phyloP scores from a whole-genome alignment of 2,888 invertebrate genomes.

The Papilio gigon region DNA sequence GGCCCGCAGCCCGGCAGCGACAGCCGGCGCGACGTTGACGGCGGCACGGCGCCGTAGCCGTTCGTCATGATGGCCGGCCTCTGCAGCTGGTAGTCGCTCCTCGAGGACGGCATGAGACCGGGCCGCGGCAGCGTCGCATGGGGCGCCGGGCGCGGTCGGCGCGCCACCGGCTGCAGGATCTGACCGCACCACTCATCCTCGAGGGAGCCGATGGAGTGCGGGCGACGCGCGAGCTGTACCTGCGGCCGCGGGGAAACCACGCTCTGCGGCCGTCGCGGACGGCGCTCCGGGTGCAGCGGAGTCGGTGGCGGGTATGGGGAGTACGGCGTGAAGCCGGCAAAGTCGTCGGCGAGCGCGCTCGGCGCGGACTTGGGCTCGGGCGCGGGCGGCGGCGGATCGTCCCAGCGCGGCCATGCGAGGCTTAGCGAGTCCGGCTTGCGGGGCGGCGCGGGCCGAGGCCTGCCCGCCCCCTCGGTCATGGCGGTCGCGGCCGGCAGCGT shows the following conservation, averaged over 20 bases:
- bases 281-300: constrained; percentile 61
- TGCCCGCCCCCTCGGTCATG: constrained; percentile 78
- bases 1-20: constrained; percentile 81
- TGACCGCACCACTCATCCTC: constrained; percentile 76
- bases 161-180: constrained; percentile 81
- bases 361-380: constrained; percentile 60
- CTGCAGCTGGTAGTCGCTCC: constrained; percentile 84
- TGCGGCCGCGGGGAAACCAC: constrained; percentile 75
- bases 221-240: constrained; percentile 72
- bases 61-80: constrained; percentile 80
- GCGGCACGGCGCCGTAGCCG: constrained; percentile 77
- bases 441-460: constrained; percentile 79
- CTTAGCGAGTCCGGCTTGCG: constrained; percentile 75
- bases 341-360: constrained; percentile 63
- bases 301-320: constrained; percentile 82
- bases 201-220: constrained; percentile 84
- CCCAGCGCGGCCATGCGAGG: constrained; percentile 72
- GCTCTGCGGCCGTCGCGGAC: constrained; percentile 79
- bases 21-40: constrained; percentile 77
- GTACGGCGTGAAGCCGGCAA: constrained; percentile 81
- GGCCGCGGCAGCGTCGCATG: constrained; percentile 75
- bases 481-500: constrained; percentile 63
- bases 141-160: constrained; percentile 76
- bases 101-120: constrained; percentile 82
- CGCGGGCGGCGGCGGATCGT: constrained; percentile 79